These are phyloP conservation scores for Theretra japonica DNA, from an alignment of 2,888 invertebrate species.

Conservation along the genomic window DNA sequence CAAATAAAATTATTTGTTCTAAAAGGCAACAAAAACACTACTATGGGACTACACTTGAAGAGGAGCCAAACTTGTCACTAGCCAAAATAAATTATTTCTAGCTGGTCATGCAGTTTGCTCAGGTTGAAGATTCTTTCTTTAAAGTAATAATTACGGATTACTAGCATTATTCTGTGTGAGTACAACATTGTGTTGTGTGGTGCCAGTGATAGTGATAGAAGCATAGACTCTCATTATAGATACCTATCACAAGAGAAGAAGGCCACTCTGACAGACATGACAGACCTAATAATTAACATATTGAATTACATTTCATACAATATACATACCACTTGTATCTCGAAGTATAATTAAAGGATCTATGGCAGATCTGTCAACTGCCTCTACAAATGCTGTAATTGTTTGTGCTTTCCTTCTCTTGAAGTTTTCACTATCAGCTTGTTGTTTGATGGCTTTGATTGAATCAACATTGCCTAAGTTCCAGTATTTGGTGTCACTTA, in stretches of 20 bases:
- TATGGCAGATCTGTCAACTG: slow-evolving; percentile 72
- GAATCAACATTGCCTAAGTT: slow-evolving; percentile 61
- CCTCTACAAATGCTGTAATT: slow-evolving; percentile 72
- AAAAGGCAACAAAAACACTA: background rate
- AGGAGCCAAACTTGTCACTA: too few relatives aligned
- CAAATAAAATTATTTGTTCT: slow-evolving; percentile 42
- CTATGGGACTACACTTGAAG: too few relatives aligned
- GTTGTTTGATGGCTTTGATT: slow-evolving; percentile 70
- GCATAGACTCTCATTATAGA: too few relatives aligned
- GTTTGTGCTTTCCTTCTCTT: slow-evolving; percentile 68
- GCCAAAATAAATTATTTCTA: too few relatives aligned
- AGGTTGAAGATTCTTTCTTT: too few relatives aligned
- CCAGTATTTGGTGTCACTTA: slow-evolving; percentile 61
- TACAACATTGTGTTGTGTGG: background rate
- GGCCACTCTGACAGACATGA: too few relatives aligned
- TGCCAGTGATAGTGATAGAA: too few relatives aligned
- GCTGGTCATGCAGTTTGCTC: too few relatives aligned
- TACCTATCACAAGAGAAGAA: too few relatives aligned
- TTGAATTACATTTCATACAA: too few relatives aligned
- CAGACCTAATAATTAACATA: too few relatives aligned
- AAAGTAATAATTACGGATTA: too few relatives aligned
- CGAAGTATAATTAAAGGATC: slow-evolving; percentile 73
- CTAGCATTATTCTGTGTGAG: background rate
- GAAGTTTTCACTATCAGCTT: slow-evolving; percentile 66
- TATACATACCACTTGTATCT: slow-evolving; percentile 68